phyloP scores from a whole-genome alignment of 2,888 invertebrate species.

The Ypsolopha sequella region DNA sequence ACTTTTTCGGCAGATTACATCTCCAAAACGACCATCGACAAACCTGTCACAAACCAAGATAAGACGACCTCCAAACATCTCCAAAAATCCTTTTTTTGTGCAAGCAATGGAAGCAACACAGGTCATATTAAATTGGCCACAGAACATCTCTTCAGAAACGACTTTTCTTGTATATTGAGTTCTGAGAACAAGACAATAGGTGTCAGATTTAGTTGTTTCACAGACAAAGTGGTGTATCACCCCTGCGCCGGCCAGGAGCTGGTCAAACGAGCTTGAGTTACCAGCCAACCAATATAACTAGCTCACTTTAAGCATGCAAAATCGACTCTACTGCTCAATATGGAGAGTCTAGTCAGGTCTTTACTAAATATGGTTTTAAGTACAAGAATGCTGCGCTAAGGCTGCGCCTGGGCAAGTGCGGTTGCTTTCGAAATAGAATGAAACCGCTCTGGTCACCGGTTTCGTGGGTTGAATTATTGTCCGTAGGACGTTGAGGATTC shows the following conservation, averaged over 20 bases:
- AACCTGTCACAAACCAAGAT: not conserved
- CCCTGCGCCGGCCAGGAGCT: constrained; percentile 38
- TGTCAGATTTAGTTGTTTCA: too few relatives aligned
- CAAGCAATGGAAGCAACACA: not conserved
- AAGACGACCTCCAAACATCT: not conserved
- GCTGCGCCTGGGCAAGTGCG: constrained; percentile 20
- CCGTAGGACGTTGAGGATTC: too few relatives aligned
- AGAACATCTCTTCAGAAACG: not conserved
- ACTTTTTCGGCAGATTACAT: not conserved
- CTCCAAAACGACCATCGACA: not conserved
- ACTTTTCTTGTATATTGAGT: too few relatives aligned
- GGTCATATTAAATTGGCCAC: constrained; percentile 22
- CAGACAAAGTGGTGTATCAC: not conserved
- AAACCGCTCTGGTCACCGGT: constrained; percentile 23
- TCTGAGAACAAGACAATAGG: too few relatives aligned
- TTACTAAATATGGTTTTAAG: too few relatives aligned
- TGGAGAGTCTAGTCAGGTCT: too few relatives aligned
- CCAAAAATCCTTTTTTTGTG: not conserved
- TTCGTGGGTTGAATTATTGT: not conserved
- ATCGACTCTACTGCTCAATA: too few relatives aligned
- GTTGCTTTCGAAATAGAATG: constrained; percentile 55
- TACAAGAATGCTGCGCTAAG: constrained; percentile 47
- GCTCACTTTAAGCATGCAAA: too few relatives aligned
- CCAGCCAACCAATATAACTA: too few relatives aligned
- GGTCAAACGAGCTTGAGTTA: constrained; percentile 51